A percentile compares a stretch with the other conserved stretches of the same genome.
These are phyloP conservation scores for Edolisoma coerulescens DNA, from an alignment of 2,113 vertebrate species.

Conservation along the genomic window DNA sequence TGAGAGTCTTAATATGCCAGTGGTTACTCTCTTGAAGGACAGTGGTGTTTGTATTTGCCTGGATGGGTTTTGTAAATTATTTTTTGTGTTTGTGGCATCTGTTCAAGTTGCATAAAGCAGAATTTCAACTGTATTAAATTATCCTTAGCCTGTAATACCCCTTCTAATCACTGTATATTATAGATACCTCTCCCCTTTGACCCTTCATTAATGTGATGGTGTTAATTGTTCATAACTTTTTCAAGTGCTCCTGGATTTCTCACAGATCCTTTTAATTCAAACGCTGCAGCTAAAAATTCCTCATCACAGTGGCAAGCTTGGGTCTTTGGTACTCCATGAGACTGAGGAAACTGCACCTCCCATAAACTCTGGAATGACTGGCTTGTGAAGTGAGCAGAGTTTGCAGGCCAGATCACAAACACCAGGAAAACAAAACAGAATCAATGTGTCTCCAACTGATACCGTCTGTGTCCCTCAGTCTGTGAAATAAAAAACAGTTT, in stretches of 20 bases:
- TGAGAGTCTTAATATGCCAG: not conserved
- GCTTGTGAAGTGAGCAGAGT: not conserved
- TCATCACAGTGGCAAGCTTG: not conserved
- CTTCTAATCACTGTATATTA: not conserved
- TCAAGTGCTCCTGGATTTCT: not conserved
- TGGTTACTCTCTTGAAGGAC: not conserved
- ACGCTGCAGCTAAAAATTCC: not conserved
- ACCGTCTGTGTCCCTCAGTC: not conserved
- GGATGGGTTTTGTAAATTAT: not conserved
- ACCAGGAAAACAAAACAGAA: not conserved
- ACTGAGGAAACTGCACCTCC: not conserved
- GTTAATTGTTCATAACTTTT: not conserved
- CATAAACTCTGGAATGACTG: not conserved
- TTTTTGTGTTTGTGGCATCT: not conserved
- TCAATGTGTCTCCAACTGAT: not conserved
- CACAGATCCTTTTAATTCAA: not conserved
- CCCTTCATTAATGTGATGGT: not conserved
- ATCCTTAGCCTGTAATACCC: not conserved
- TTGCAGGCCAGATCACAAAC: not conserved
- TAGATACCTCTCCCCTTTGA: not conserved
- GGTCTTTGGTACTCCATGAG: not conserved
- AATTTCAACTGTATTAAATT: not conserved
- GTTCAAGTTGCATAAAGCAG: not conserved
- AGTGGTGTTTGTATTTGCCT: not conserved
- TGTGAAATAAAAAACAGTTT: constrained; percentile 6